A percentile compares a stretch with the other conserved stretches of the same genome.
Evolutionary conservation across 2,888 invertebrate genomes (phyloP).

Genomic region (Phymatocera aterrima): DNA sequence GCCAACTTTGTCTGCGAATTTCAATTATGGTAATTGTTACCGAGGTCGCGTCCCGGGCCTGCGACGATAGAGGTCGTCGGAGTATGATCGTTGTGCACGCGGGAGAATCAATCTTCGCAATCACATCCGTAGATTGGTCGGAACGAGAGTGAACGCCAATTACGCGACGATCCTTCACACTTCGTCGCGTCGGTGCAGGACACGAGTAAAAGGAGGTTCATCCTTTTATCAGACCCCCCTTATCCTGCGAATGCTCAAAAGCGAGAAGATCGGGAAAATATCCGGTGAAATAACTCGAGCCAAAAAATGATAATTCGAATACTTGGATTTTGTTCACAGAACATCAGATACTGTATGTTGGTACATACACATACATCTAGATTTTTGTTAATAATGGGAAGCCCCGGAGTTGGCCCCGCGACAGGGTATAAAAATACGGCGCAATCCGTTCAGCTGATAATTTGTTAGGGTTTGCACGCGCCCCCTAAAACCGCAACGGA

Average conservation of each 20-base stretch:
- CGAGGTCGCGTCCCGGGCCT: slow-evolving; percentile 28
- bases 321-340: no score
- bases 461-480: background rate
- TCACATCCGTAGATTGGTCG: background rate
- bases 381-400: no score
- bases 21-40: slow-evolving; percentile 19
- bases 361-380: no score
- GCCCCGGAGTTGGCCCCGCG: no score
- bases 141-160: background rate
- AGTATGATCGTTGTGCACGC: background rate
- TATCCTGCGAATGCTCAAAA: no score
- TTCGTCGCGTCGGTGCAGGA: background rate
- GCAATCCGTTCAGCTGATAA: background rate
- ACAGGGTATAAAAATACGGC: no score
- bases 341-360: no score
- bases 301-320: no score
- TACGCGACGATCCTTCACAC: background rate
- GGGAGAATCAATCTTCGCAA: slow-evolving; percentile 8
- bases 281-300: no score
- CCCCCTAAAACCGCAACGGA: background rate
- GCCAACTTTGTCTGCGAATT: slow-evolving; percentile 17
- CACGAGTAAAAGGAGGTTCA: background rate
- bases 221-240: no score
- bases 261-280: no score
- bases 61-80: background rate